phyloP scores from a whole-genome alignment of 2,113 vertebrate genomes.

The Salvelinus sp. region DNA sequence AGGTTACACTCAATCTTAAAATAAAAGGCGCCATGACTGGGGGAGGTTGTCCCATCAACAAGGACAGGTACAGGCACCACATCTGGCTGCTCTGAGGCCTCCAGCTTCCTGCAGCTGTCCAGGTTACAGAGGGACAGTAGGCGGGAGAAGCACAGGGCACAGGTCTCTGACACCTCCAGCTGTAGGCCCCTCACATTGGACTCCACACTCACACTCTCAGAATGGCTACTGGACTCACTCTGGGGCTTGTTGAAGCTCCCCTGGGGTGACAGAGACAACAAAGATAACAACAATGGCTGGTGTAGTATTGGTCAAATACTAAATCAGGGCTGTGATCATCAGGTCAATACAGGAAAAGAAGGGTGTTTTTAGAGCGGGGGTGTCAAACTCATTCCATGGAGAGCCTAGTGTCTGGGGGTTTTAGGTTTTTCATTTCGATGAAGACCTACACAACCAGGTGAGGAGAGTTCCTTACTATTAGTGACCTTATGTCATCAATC shows the following conservation, averaged over 20 bases:
- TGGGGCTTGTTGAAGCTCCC: conserved; percentile 87
- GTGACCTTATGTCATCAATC: no score
- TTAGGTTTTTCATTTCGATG: no score
- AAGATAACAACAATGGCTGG: not conserved
- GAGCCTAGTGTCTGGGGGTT: no score
- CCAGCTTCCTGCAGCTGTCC: not conserved
- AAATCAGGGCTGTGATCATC: not conserved
- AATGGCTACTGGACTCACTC: conserved; percentile 68
- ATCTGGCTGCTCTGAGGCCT: conserved; percentile 21
- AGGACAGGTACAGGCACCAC: conserved; percentile 33
- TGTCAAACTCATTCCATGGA: not conserved
- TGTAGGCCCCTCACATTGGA: conserved; percentile 88
- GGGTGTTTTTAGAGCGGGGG: no score
- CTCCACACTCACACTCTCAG: conserved; percentile 81
- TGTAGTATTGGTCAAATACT: not conserved
- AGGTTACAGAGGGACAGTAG: conserved; percentile 77
- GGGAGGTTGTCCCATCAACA: not conserved
- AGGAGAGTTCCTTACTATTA: no score
- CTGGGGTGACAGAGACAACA: conserved; percentile 61
- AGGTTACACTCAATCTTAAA: conserved; percentile 89
- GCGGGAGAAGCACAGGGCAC: conserved; percentile 87
- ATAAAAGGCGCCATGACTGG: conserved; percentile 67
- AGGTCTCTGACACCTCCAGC: conserved; percentile 89
- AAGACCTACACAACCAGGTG: no score
- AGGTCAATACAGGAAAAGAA: not conserved